Evolutionary conservation across 2,888 invertebrate species (phyloP).

Genomic region (Volucella zonaria): DNA sequence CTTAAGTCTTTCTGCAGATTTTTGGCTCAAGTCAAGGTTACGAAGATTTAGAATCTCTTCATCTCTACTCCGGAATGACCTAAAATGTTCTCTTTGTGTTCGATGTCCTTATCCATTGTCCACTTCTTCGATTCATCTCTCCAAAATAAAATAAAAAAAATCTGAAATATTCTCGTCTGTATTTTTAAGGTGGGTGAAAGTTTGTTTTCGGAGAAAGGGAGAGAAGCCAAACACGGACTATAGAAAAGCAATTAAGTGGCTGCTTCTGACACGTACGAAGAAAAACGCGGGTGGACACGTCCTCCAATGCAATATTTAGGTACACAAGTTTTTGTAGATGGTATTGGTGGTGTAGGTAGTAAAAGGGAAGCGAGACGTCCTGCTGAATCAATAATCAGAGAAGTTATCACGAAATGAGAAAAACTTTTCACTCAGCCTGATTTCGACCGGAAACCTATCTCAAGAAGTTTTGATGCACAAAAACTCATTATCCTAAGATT

Average conservation of each 20-base stretch:
- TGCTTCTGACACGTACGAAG: conserved; percentile 66
- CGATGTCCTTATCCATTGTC: too few relatives aligned
- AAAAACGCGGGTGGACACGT: conserved; percentile 48
- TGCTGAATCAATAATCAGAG: conserved; percentile 70
- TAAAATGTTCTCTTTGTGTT: too few relatives aligned
- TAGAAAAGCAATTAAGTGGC: conserved; percentile 70
- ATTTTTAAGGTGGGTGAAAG: conserved; percentile 24
- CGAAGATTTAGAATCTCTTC: too few relatives aligned
- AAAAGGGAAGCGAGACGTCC: conserved; percentile 48
- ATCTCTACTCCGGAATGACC: too few relatives aligned
- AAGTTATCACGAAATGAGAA: conserved; percentile 71
- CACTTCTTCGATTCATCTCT: too few relatives aligned
- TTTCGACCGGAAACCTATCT: conserved; percentile 71
- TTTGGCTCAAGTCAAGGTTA: too few relatives aligned
- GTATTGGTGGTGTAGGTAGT: too few relatives aligned
- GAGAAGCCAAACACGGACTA: conserved; percentile 26
- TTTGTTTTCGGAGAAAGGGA: background rate
- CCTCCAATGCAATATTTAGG: conserved; percentile 22
- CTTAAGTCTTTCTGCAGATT: too few relatives aligned
- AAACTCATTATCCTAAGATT: conserved; percentile 68
- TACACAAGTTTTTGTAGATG: background rate
- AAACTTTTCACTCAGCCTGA: conserved; percentile 68
- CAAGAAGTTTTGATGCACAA: conserved; percentile 72
- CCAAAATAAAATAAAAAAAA: too few relatives aligned
- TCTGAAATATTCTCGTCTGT: background rate